These are phyloP conservation scores for Zeuzera pyrina DNA, from an alignment of 2,888 invertebrate genomes.

Conservation along the genomic window DNA sequence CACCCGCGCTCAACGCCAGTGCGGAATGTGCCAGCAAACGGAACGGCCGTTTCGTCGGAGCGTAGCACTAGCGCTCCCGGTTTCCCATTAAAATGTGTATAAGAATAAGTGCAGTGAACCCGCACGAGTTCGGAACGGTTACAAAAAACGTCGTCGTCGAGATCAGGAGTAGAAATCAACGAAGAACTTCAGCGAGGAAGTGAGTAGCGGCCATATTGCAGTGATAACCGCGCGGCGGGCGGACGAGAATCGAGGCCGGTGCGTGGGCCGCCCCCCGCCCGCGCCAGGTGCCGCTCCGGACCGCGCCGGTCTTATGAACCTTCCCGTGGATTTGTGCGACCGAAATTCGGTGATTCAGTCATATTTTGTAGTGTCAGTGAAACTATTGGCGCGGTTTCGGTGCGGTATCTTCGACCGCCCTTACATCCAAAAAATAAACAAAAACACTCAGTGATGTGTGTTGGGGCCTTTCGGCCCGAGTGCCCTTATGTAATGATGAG, in stretches of 20 bases:
- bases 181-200: slow-evolving; percentile 74
- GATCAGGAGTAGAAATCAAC: slow-evolving; percentile 73
- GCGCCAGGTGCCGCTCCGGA: slow-evolving; percentile 49
- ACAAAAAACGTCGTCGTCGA: slow-evolving; percentile 70
- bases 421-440: slow-evolving; percentile 20
- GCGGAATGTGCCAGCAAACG: slow-evolving; percentile 71
- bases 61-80: slow-evolving; percentile 72
- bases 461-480: slow-evolving; percentile 56
- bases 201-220: slow-evolving; percentile 74
- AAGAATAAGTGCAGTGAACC: slow-evolving; percentile 73
- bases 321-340: slow-evolving; percentile 74
- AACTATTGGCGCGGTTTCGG: slow-evolving; percentile 58
- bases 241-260: slow-evolving; percentile 74
- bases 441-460: slow-evolving; percentile 54
- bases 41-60: slow-evolving; percentile 75
- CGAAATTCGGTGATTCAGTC: slow-evolving; percentile 64
- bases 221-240: slow-evolving; percentile 74
- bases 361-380: slow-evolving; percentile 62
- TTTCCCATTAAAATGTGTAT: slow-evolving; percentile 74
- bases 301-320: slow-evolving; percentile 74
- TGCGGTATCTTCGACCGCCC: slow-evolving; percentile 43
- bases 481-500: slow-evolving; percentile 63
- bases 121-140: slow-evolving; percentile 72
- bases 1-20: slow-evolving; percentile 68
- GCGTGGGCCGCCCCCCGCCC: slow-evolving; percentile 73